Base-by-base conservation (phyloP, 2,888 invertebrate genomes). In the Formica aserva region DNA sequence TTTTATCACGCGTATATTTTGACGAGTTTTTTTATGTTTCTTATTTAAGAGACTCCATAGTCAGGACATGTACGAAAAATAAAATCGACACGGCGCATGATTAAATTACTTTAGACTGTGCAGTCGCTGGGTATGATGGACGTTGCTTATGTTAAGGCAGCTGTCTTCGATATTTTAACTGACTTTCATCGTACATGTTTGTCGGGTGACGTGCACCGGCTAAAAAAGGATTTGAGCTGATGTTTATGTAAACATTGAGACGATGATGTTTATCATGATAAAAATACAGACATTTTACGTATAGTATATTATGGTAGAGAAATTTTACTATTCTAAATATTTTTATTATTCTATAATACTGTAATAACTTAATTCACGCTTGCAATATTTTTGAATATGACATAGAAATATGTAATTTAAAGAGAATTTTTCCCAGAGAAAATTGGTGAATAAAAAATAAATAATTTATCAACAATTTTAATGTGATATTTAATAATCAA, bases 81-180 rank as follows among this genome's bases (percentile, higher is more conserved):
- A 57, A 74, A 65, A 74, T 63, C n/a, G 48, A 41, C 48, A 55
- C 38, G 55, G 22, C 13, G 5, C n/a, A 65, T 26, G 41, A 75
- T 63, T 74, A 41, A 52, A 9, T 11, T 26, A 26, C 8, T 55
- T 67, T 67, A 67, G 52, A 52, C 8, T 13, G 67, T 57, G 32
- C 29, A n/a, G 41, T 57, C 15, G 69, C 29, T 35, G 52, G n/a
- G 0, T 6, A 32, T 67, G 67, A 77, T n/a, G 67, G 29, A 77
- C 41, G 22, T 57, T 85, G 89, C 89, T 89, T 89, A 86, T 38
- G 80, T 75, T 48, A 76, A 45, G 75, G 57, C 89, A 89, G 87
- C 89, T 89, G 89, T 71, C 72, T 55, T 32, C 87, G 78, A 89
- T 89, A 88, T 86, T 89, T 86, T 77, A 83, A 81, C 86, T 62